Conservation (phyloP, 1,140 invertebrate genomes). For the Drosophila kurseongensis region DNA sequence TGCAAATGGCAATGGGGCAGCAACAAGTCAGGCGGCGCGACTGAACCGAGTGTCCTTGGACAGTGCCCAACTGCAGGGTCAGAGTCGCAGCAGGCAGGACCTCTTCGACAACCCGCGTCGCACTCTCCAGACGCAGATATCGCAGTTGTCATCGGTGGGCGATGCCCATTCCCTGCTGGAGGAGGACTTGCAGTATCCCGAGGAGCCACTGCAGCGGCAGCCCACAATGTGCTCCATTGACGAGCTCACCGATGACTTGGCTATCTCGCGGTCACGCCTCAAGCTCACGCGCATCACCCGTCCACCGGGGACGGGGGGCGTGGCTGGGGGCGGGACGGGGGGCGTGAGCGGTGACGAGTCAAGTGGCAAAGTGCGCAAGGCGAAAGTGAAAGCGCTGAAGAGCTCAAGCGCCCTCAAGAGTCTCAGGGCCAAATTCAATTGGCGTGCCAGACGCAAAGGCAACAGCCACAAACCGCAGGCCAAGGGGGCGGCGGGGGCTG, state of each 20-base stretch:
- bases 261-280: conserved; percentile 58
- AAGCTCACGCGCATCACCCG: conserved; percentile 79
- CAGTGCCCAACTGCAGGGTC: conserved; percentile 82
- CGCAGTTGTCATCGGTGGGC: conserved; percentile 74
- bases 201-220: conserved; percentile 50
- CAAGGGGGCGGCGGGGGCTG: background rate
- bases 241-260: conserved; percentile 51
- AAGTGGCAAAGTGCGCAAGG: conserved; percentile 68
- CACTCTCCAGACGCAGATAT: conserved; percentile 73
- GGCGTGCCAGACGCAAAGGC: conserved; percentile 68
- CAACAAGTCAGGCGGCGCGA: conserved; percentile 30
- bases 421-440: conserved; percentile 73
- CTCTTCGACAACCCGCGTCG: conserved; percentile 64
- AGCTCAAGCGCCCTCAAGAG: conserved; percentile 56
- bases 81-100: conserved; percentile 77
- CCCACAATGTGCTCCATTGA: conserved; percentile 73
- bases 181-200: conserved; percentile 62
- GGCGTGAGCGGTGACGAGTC: conserved; percentile 28
- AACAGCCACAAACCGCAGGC: conserved; percentile 37
- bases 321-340: background rate
- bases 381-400: conserved; percentile 61
- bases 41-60: conserved; percentile 63
- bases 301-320: conserved; percentile 12
- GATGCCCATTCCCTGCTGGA: conserved; percentile 77
- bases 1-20: conserved; percentile 30